Evolutionary conservation across 1,140 invertebrate species (phyloP).

Genomic region (Drosophila biarmipes): DNA sequence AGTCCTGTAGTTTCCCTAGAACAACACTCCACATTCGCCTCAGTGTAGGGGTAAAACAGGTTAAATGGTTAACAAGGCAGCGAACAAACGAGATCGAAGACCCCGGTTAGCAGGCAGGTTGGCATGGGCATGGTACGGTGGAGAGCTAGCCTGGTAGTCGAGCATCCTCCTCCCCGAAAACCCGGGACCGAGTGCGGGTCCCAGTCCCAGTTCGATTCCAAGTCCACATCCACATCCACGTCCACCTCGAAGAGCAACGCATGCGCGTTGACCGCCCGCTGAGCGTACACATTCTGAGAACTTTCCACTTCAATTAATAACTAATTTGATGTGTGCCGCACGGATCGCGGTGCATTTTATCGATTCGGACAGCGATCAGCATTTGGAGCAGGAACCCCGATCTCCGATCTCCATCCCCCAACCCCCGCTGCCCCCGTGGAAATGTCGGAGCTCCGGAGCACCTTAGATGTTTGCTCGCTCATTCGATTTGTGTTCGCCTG

Average conservation of each 20-base stretch:
- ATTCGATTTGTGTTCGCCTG: conserved; percentile 55
- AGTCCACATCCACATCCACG: background rate
- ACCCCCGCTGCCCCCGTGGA: background rate
- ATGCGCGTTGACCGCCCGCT: conserved; percentile 80
- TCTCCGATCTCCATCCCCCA: background rate
- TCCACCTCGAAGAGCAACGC: conserved; percentile 44
- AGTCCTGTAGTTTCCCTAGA: too few species aligned
- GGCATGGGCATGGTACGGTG: conserved; percentile 16
- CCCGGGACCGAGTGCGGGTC: conserved; percentile 11
- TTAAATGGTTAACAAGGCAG: conserved; percentile 74
- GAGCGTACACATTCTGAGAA: conserved; percentile 79
- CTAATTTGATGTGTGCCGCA: conserved; percentile 81
- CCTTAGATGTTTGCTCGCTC: conserved; percentile 66
- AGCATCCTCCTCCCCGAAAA: conserved; percentile 35
- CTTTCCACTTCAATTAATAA: conserved; percentile 83
- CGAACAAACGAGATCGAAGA: conserved; percentile 50
- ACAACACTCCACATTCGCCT: background rate
- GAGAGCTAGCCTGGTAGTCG: conserved; percentile 23
- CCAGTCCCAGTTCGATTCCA: conserved; percentile 1
- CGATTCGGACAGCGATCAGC: conserved; percentile 77
- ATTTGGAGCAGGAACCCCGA: conserved; percentile 63
- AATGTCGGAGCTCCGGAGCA: conserved; percentile 57
- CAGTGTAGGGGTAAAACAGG: conserved; percentile 52
- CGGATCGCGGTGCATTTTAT: conserved; percentile 79
- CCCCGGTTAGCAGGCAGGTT: conserved; percentile 44